These are phyloP conservation scores for Tipula lateralis DNA, from an alignment of 2,888 invertebrate genomes.

Conservation along the genomic window DNA sequence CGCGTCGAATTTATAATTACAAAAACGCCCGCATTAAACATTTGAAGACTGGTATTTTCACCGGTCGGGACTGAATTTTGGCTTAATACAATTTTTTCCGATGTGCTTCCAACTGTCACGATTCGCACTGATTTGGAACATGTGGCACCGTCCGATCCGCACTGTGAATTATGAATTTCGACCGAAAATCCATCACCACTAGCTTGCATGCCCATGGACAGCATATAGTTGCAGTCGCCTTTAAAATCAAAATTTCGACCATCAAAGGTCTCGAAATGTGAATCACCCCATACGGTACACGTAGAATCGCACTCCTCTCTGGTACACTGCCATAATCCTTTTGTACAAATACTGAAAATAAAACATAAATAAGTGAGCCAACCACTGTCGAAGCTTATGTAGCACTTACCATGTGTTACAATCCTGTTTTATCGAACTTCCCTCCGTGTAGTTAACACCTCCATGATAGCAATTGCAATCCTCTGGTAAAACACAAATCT, in stretches of 20 bases:
- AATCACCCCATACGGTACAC: slow-evolving; percentile 86
- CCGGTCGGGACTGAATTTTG: slow-evolving; percentile 38
- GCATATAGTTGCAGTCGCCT: slow-evolving; percentile 80
- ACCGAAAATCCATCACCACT: slow-evolving; percentile 66
- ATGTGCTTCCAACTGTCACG: slow-evolving; percentile 54
- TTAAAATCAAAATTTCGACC: slow-evolving; percentile 78
- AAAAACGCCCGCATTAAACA: slow-evolving; percentile 59
- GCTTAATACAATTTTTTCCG: slow-evolving; percentile 62
- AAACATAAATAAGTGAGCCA: neutral
- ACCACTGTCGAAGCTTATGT: neutral
- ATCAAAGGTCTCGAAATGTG: slow-evolving; percentile 84
- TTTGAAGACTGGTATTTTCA: neutral
- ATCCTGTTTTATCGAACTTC: slow-evolving; percentile 68
- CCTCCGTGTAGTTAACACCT: slow-evolving; percentile 73
- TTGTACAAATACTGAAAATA: slow-evolving; percentile 53
- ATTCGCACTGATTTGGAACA: slow-evolving; percentile 81
- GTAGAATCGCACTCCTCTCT: slow-evolving; percentile 67
- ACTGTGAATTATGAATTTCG: slow-evolving; percentile 79
- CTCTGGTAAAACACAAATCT: slow-evolving; percentile 62
- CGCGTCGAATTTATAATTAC: slow-evolving; percentile 77
- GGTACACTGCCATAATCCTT: slow-evolving; percentile 77
- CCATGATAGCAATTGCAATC: slow-evolving; percentile 88
- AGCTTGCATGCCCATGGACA: slow-evolving; percentile 66
- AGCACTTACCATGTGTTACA: slow-evolving; percentile 68
- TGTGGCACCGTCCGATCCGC: slow-evolving; percentile 79